phyloP scores from a whole-genome alignment of 2,888 invertebrate species.

The Agonopterix heracliana region DNA sequence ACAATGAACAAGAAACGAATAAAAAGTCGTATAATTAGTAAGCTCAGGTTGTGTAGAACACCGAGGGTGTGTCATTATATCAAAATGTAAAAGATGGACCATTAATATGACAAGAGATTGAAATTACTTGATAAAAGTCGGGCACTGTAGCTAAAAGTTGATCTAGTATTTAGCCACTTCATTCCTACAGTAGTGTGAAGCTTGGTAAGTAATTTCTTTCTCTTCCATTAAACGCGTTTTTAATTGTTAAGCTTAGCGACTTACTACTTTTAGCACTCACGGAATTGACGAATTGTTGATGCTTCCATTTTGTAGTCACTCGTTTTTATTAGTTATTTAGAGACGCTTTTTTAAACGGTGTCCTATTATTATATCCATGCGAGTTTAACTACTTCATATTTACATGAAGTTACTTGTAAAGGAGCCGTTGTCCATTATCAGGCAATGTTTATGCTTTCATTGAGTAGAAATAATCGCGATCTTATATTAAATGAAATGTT shows the following conservation, averaged over 20 bases:
- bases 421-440: too few relatives aligned
- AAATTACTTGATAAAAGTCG: constrained; percentile 30
- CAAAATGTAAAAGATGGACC: constrained; percentile 73
- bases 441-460: too few relatives aligned
- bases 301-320: constrained; percentile 57
- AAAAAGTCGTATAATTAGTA: constrained; percentile 17
- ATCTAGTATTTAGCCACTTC: neutral
- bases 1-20: constrained; percentile 2
- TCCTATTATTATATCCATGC: too few relatives aligned
- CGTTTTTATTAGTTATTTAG: constrained; percentile 25
- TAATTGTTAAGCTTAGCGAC: constrained; percentile 55
- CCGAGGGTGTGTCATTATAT: constrained; percentile 58
- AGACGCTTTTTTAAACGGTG: too few relatives aligned
- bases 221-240: constrained; percentile 40
- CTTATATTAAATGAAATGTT: too few relatives aligned
- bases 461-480: too few relatives aligned
- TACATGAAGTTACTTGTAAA: too few relatives aligned
- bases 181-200: neutral
- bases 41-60: constrained; percentile 58
- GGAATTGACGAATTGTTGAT: constrained; percentile 70
- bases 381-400: too few relatives aligned
- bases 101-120: constrained; percentile 40
- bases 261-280: constrained; percentile 60
- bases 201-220: constrained; percentile 39
- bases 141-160: too few relatives aligned